Conservation (phyloP, 1,140 invertebrate genomes). For the Platorchestia sp. region DNA sequence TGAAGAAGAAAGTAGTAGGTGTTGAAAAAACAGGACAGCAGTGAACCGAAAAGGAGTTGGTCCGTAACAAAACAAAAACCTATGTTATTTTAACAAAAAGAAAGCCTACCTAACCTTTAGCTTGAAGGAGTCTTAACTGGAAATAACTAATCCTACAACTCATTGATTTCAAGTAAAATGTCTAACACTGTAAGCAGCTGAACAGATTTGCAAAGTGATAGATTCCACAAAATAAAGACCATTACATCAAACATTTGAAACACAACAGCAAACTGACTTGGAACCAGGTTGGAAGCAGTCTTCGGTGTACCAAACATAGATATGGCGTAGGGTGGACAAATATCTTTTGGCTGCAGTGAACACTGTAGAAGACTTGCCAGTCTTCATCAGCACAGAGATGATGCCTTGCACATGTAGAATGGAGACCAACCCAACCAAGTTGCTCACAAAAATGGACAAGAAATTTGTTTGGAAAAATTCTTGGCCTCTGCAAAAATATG, state of each 20-base stretch:
- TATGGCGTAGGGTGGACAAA: slow-evolving; percentile 60
- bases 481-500: slow-evolving; percentile 57
- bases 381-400: slow-evolving; percentile 58
- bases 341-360: slow-evolving; percentile 58
- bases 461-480: slow-evolving; percentile 61
- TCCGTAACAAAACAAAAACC: too few species aligned
- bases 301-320: slow-evolving; percentile 58
- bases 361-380: slow-evolving; percentile 49
- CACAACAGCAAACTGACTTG: slow-evolving; percentile 46
- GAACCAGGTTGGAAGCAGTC: slow-evolving; percentile 58
- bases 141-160: neutral
- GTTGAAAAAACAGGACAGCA: too few species aligned
- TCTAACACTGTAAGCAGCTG: neutral
- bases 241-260: neutral
- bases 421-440: slow-evolving; percentile 61
- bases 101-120: too few species aligned
- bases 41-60: too few species aligned
- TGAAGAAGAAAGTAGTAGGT: too few species aligned
- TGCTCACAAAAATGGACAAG: slow-evolving; percentile 62
- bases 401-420: slow-evolving; percentile 57
- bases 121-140: neutral
- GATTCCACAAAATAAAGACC: neutral
- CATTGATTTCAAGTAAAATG: neutral
- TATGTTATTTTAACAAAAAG: too few species aligned
- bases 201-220: neutral